Conservation (phyloP, 2,888 invertebrate genomes). For the Rhorus exstirpatorius region DNA sequence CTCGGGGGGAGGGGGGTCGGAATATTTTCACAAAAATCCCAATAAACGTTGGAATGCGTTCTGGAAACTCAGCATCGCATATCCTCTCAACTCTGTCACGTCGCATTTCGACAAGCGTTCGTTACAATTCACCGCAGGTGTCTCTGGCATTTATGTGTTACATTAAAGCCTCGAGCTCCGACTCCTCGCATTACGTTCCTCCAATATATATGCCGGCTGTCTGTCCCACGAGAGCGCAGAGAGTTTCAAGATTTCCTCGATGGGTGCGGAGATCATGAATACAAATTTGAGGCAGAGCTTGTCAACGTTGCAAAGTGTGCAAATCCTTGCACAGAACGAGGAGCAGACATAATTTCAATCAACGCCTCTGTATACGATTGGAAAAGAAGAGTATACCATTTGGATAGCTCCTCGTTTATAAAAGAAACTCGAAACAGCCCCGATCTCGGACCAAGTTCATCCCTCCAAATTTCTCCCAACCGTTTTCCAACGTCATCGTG, state of each 20-base stretch:
- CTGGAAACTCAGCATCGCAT: neutral
- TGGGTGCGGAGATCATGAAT: conserved; percentile 34
- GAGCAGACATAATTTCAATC: no score
- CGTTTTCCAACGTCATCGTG: no score
- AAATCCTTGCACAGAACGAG: no score
- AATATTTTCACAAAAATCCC: conserved; percentile 38
- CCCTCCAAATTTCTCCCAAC: no score
- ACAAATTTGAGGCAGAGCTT: conserved; percentile 23
- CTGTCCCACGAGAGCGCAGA: neutral
- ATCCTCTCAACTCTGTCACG: conserved; percentile 22
- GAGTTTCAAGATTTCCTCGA: conserved; percentile 16
- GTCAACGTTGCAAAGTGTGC: conserved; percentile 2
- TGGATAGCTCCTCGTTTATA: no score
- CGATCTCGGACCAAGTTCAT: no score
- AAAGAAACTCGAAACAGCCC: no score
- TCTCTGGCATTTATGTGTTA: conserved; percentile 30
- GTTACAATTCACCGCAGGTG: conserved; percentile 22
- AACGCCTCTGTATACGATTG: no score
- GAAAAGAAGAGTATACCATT: no score
- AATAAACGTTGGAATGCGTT: conserved; percentile 47
- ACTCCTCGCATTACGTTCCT: neutral
- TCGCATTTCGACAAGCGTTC: conserved; percentile 22
- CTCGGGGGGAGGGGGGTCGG: neutral
- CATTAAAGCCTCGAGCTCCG: neutral
- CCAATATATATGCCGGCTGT: neutral